phyloP scores from a whole-genome alignment of 2,888 invertebrate genomes.

The Chrysopilus asiliformis region DNA sequence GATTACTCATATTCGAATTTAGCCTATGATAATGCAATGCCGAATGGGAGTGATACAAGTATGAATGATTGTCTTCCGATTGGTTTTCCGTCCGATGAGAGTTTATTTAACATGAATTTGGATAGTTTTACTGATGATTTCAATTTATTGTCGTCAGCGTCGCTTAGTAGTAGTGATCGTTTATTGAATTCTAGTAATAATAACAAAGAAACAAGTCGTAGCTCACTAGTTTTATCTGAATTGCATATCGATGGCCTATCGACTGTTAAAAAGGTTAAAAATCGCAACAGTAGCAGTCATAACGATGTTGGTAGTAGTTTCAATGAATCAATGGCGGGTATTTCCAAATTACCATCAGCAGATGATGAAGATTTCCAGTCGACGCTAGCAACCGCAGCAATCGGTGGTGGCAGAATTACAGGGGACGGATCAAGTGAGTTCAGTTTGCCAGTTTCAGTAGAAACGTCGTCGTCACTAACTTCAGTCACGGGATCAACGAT shows the following conservation, averaged over 20 bases:
- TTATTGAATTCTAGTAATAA: conserved; percentile 4
- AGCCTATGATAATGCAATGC: conserved; percentile 13
- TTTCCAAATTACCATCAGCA: neutral
- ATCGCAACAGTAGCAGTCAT: too few species aligned
- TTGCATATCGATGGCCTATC: conserved; percentile 7
- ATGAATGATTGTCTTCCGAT: conserved; percentile 9
- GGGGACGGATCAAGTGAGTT: too few species aligned
- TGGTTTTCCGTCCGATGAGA: conserved; percentile 18
- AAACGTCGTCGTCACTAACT: conserved; percentile 6
- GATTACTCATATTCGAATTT: conserved; percentile 15
- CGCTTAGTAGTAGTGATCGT: conserved; percentile 7
- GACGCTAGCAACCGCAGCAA: neutral
- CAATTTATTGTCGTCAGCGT: conserved; percentile 8
- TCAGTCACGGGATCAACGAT: neutral
- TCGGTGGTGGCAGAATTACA: too few species aligned
- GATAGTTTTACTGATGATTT: conserved; percentile 14
- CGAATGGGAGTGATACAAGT: neutral
- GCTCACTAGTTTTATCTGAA: conserved; percentile 12
- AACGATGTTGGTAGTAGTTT: neutral
- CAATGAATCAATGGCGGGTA: neutral
- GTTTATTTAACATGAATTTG: conserved; percentile 19
- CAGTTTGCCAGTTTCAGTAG: conserved; percentile 1
- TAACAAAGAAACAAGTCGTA: conserved; percentile 8
- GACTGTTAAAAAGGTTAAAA: conserved; percentile 5
- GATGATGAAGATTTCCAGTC: neutral